Evolutionary conservation across 2,797 vertebrate species (phyloP).

Genomic region (Epinephelus coioides): DNA sequence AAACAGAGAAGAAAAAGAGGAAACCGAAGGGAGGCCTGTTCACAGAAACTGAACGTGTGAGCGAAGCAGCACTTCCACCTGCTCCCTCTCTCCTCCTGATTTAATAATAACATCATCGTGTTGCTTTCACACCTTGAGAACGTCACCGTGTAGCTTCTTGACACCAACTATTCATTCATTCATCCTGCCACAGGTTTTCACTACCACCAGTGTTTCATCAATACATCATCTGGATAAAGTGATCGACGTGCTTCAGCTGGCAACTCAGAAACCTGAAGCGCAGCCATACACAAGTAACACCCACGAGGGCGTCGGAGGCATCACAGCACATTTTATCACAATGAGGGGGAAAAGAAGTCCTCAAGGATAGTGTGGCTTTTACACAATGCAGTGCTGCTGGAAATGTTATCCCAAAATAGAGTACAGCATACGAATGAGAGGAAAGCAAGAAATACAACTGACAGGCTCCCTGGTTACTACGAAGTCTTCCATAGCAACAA

Average conservation of each 20-base stretch:
- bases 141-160: not conserved
- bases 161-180: conserved; percentile 43
- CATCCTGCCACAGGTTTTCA: conserved; percentile 36
- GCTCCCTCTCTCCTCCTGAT: conserved; percentile 41
- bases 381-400: conserved; percentile 39
- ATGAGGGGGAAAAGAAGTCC: conserved; percentile 25
- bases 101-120: conserved; percentile 9
- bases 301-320: conserved; percentile 27
- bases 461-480: conserved; percentile 42
- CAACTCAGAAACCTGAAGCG: conserved; percentile 44
- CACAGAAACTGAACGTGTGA: conserved; percentile 15
- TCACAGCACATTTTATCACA: conserved; percentile 45
- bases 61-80: conserved; percentile 38
- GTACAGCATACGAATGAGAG: conserved; percentile 9
- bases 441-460: conserved; percentile 7
- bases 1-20: conserved; percentile 17
- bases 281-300: conserved; percentile 37
- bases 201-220: conserved; percentile 1
- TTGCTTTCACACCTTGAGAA: conserved; percentile 43
- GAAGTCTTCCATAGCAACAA: conserved; percentile 29
- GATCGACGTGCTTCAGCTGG: conserved; percentile 37
- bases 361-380: conserved; percentile 63
- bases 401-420: conserved; percentile 66
- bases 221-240: conserved; percentile 18
- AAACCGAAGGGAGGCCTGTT: conserved; percentile 27